Base-by-base conservation (phyloP, 2,113 vertebrate species). In the Felis catus region DNA sequence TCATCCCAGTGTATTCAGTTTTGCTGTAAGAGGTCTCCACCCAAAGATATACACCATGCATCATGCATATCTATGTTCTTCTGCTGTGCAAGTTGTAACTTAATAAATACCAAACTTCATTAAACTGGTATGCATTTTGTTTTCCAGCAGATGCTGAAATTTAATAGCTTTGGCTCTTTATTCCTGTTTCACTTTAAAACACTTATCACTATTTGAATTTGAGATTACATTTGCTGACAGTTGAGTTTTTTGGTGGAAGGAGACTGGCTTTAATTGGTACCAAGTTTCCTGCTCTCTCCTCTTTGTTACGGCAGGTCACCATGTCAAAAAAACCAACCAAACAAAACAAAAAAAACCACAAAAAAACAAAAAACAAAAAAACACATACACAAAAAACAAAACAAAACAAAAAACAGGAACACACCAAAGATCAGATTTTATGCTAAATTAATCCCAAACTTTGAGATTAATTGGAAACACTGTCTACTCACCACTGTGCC, bases 221-320 rank as follows among this genome's bases (percentile, higher is more conserved):
- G 48, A 91, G 58, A 39, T 31, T 90, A 71, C 16, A 27, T 92
- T 94, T 92, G 63, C n/a, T 86, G 95, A 97, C 81, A 74, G 29
- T 53, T 89, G 27, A 79, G 27, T 78, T 78, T 74, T 94, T 51
- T 31, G n/a, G 81, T 61, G 41, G 63, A 94, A 84, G 61, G n/a
- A 88, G 71, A 82, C 51, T 71, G 65, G 70, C 80, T 98, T 90
- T 94, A 96, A 96, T 94, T 96, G 92, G 63, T 70, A 94, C 68
- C 71, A 91, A 95, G 66, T 78, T 89, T 89, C 90, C 84, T 94
- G 68, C 73, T 95, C 66, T 70, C 94, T 97, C 48, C 74, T 97
- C 91, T 97, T 92, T 90, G 11, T 90, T 71, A 96, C 36, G 83
- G 70, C 36, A 90, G 92, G 80, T 86, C 82, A 95, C 41, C 61